Base-by-base conservation (phyloP, 2,113 vertebrate genomes). In the Neodon shergylaensis region DNA sequence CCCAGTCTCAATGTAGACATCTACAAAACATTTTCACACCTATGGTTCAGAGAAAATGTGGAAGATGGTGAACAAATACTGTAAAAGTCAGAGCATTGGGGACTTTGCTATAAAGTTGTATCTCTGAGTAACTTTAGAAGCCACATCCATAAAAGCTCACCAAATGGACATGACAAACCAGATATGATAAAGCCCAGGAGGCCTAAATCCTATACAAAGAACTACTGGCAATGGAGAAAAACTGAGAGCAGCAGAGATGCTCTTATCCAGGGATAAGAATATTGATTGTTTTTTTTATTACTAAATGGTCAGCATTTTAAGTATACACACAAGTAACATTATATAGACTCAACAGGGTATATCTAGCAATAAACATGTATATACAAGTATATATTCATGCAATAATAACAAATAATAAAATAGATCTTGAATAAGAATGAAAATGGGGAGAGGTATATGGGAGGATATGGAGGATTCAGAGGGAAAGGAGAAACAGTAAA, bases 391-490 rank as follows among this genome's bases (percentile, higher is more conserved):
- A 47, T 49, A 49, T 16, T 49, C 36, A 82, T n/a, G 10, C 22
- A 82, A 82, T 82, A 61, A 81, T 33, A n/a, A 26, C 36, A 4
- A 58, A 58, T 61, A 52, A 11, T 52, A 36, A 81, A n/a, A n/a
- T 1, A 82, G 21, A 82, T 61, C 36, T 82, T 61, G 36, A 61
- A 61, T 81, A 0, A 26, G 49, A 81, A 79, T 33, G 19, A 26
- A 19, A 13, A 36, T 39, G 10, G 3, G 9, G 33, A n/a, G 36
- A 1, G 19, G 10, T 39, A 39, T 61, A 39, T 39, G 5, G 3
- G n/a, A 82, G 0, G 54, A 17, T 3, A 14, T 39, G 3, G 5
- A n/a, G 36, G 11, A 3, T 16, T 0, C 22, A 28, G 42, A 28
- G 3, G 4, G n/a, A 42, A 83, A 0, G 12, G 73, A 61, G 8